phyloP scores from a whole-genome alignment of 37 sponge, comb jelly and placozoan species.

The Spongilla lacustris region DNA sequence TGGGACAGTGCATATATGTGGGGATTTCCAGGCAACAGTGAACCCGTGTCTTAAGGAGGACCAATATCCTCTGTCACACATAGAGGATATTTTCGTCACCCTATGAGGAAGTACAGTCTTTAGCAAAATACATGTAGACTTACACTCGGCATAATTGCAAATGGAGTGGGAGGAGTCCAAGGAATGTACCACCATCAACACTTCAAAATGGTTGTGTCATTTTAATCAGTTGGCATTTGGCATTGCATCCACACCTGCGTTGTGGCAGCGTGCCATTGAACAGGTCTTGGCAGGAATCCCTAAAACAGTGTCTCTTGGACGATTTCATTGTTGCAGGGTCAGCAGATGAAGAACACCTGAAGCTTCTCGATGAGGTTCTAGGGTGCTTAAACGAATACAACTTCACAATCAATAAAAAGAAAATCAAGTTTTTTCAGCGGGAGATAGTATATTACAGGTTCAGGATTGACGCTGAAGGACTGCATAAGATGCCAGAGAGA shows the following conservation, averaged over 20 bases:
- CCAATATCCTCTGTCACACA: slow-evolving; percentile 25
- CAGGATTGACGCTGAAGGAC: slow-evolving; percentile 4
- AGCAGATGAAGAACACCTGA: slow-evolving; percentile 17
- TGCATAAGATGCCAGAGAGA: slow-evolving; percentile 4
- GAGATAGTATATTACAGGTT: slow-evolving; percentile 12
- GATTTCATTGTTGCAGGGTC: slow-evolving; percentile 15
- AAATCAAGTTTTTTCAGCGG: slow-evolving; percentile 4
- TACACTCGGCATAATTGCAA: slow-evolving; percentile 22
- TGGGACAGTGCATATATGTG: slow-evolving; percentile 30
- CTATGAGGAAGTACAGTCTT: slow-evolving; percentile 29
- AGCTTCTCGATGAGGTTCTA: slow-evolving; percentile 13
- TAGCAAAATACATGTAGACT: slow-evolving; percentile 24
- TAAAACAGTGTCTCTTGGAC: slow-evolving; percentile 13
- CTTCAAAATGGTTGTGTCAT: slow-evolving; percentile 13
- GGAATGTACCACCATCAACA: slow-evolving; percentile 14
- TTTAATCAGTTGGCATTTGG: slow-evolving; percentile 28
- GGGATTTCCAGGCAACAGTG: slow-evolving; percentile 33
- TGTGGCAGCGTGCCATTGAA: slow-evolving; percentile 25
- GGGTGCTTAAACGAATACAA: slow-evolving; percentile 12
- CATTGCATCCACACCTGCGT: slow-evolving; percentile 17
- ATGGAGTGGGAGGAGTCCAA: slow-evolving; percentile 1
- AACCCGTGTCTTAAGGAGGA: slow-evolving; percentile 34
- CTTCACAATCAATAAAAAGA: slow-evolving; percentile 1
- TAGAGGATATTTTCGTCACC: slow-evolving; percentile 24
- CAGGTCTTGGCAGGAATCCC: not conserved